Conservation (phyloP, 2,888 invertebrate genomes). For the Drosophila subsilvestris region DNA sequence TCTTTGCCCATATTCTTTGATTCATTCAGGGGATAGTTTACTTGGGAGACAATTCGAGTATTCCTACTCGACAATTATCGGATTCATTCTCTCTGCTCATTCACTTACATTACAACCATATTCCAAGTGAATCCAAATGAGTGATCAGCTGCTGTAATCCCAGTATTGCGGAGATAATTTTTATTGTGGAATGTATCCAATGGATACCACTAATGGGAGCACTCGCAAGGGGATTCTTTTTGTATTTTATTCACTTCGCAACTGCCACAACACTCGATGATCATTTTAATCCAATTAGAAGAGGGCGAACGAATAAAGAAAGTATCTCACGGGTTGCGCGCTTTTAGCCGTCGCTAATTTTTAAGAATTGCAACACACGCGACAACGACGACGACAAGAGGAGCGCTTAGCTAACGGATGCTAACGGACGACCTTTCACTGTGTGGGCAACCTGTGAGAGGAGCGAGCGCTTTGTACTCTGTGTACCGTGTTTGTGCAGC, state of each 20-base stretch:
- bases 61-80: too few species aligned
- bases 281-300: slow-evolving; percentile 50
- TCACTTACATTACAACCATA: slow-evolving; percentile 82
- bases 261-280: slow-evolving; percentile 35
- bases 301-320: slow-evolving; percentile 7
- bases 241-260: slow-evolving; percentile 39
- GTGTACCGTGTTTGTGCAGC: slow-evolving; percentile 56
- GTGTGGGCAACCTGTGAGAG: slow-evolving; percentile 71
- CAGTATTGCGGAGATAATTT: slow-evolving; percentile 15
- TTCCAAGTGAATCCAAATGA: slow-evolving; percentile 62
- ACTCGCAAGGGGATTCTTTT: slow-evolving; percentile 15
- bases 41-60: not conserved
- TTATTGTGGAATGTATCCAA: slow-evolving; percentile 25
- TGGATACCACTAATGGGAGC: not conserved
- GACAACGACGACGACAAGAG: slow-evolving; percentile 29
- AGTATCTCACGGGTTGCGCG: slow-evolving; percentile 31
- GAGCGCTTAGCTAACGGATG: slow-evolving; percentile 12
- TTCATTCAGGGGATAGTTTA: not conserved
- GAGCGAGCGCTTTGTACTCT: slow-evolving; percentile 20
- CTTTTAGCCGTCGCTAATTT: slow-evolving; percentile 57
- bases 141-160: slow-evolving; percentile 48
- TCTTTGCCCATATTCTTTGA: too few species aligned
- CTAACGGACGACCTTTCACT: slow-evolving; percentile 69
- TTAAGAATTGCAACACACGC: slow-evolving; percentile 42
- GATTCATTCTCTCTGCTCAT: not conserved